Conservation (phyloP, 2,113 vertebrate species). For the Pao palembangensis region DNA sequence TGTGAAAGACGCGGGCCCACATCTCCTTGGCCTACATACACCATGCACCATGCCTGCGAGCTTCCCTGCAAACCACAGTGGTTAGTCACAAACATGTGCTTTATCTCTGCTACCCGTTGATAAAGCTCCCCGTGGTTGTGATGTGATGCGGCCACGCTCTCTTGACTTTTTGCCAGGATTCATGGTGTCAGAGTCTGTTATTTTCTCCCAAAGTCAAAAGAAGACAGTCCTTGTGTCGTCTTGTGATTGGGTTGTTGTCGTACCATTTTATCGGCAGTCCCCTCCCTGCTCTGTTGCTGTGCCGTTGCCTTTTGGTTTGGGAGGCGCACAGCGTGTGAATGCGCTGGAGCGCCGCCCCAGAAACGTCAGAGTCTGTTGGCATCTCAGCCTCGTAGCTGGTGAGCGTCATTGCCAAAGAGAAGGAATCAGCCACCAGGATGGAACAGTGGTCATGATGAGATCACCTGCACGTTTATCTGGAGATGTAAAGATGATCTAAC, state of each 20-base stretch:
- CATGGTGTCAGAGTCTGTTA: constrained; percentile 18
- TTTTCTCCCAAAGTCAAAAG: constrained; percentile 19
- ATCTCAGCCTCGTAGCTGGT: constrained; percentile 48
- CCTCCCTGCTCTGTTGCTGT: constrained; percentile 17
- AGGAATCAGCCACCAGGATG: constrained; percentile 8
- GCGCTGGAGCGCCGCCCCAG: constrained; percentile 48
- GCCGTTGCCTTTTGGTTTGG: constrained; percentile 24
- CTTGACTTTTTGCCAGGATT: neutral
- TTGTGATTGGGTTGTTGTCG: neutral
- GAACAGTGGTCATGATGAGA: constrained; percentile 24
- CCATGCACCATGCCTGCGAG: constrained; percentile 16
- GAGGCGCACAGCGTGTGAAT: constrained; percentile 16
- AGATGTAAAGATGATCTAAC: constrained; percentile 5
- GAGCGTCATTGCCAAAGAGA: constrained; percentile 44
- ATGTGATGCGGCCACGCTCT: constrained; percentile 24
- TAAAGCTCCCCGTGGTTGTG: constrained; percentile 16
- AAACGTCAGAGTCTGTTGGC: constrained; percentile 57
- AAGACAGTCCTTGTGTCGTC: neutral
- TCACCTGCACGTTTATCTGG: constrained; percentile 1
- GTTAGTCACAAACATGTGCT: constrained; percentile 21
- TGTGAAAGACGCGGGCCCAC: constrained; percentile 20
- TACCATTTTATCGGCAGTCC: constrained; percentile 13
- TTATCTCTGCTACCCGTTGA: constrained; percentile 23
- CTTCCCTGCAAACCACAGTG: constrained; percentile 26
- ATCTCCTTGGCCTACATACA: constrained; percentile 31